phyloP scores from a whole-genome alignment of 2,888 invertebrate species.

The Pterobdella sp. region DNA sequence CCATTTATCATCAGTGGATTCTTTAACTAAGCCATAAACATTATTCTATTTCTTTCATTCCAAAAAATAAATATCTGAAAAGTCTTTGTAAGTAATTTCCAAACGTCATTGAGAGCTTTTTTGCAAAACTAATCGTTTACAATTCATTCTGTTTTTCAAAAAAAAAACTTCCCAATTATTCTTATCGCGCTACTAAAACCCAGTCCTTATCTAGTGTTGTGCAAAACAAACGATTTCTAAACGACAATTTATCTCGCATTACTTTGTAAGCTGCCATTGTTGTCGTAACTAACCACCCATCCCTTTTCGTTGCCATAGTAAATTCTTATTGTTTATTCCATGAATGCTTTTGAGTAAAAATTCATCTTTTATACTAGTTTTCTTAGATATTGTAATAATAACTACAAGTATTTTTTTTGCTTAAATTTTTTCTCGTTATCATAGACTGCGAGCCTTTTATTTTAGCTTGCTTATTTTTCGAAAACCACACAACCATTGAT shows the following conservation, averaged over 20 bases:
- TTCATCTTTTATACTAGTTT: neutral
- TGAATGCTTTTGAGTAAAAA: neutral
- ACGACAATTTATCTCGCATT: slow-evolving; percentile 6
- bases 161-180: slow-evolving; percentile 1
- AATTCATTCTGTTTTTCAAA: neutral
- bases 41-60: too few relatives aligned
- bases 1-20: too few relatives aligned
- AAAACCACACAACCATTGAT: slow-evolving; percentile 7
- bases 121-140: neutral
- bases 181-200: slow-evolving; percentile 7
- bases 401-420: neutral
- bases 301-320: neutral
- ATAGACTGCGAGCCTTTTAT: neutral
- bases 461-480: neutral
- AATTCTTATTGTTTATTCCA: neutral
- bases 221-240: slow-evolving; percentile 8
- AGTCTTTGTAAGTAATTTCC: neutral
- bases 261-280: neutral
- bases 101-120: neutral
- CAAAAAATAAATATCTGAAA: too few relatives aligned
- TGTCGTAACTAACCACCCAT: slow-evolving; percentile 8
- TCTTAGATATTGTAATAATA: neutral
- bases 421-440: neutral
- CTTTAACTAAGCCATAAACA: too few relatives aligned
- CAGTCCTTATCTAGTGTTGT: neutral